Percentiles rank a stretch among this genome's conserved stretches.
Conservation (phyloP, 2,888 invertebrate genomes). For the Drosophila emarginata region DNA sequence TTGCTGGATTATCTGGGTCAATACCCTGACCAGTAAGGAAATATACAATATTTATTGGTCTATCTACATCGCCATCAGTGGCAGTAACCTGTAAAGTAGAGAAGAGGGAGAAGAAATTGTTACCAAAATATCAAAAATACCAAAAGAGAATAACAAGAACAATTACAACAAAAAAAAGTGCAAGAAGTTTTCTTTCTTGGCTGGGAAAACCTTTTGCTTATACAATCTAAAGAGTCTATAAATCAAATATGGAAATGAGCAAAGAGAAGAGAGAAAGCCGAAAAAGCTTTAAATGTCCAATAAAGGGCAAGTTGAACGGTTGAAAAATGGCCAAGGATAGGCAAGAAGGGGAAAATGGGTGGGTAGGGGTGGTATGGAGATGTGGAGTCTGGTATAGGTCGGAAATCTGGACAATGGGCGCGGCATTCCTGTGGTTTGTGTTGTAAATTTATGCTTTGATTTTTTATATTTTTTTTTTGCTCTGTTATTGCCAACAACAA, state of each 20-base stretch:
- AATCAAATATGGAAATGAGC: conserved; percentile 75
- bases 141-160: conserved; percentile 1
- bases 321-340: conserved; percentile 8
- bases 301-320: conserved; percentile 49
- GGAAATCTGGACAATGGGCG: conserved; percentile 43
- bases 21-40: conserved; percentile 98
- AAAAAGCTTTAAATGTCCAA: conserved; percentile 76
- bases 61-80: conserved; percentile 97
- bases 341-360: neutral
- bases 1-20: conserved; percentile 96
- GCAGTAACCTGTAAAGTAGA: conserved; percentile 90
- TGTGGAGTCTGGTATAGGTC: neutral
- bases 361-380: neutral
- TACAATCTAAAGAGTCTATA: conserved; percentile 52
- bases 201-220: neutral
- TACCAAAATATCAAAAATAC: conserved; percentile 10
- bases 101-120: conserved; percentile 16
- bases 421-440: conserved; percentile 44
- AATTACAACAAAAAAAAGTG: neutral
- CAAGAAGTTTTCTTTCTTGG: conserved; percentile 16
- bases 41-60: conserved; percentile 97
- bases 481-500: conserved; percentile 13
- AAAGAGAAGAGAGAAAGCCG: conserved; percentile 18
- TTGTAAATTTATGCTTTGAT: conserved; percentile 77
- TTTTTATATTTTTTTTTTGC: conserved; percentile 46